These are phyloP conservation scores for Anas bahamensis DNA, from an alignment of 2,797 vertebrate species.

Conservation along the genomic window DNA sequence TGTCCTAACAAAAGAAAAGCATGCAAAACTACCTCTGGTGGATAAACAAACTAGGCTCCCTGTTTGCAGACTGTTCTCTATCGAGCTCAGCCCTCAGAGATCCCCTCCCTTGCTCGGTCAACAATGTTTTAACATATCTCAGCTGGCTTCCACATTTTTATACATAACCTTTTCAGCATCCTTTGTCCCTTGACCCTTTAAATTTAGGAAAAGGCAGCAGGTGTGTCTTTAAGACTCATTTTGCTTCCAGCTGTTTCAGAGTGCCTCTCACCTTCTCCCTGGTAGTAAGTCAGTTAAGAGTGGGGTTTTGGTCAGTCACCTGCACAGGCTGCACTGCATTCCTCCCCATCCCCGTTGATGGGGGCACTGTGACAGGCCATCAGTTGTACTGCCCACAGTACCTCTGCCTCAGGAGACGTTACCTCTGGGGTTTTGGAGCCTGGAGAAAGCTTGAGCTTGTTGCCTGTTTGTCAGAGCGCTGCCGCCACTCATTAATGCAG, in stretches of 20 bases:
- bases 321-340: neutral
- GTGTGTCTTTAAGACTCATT: neutral
- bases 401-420: neutral
- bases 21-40: slow-evolving; percentile 37
- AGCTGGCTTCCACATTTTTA: neutral
- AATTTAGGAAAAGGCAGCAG: neutral
- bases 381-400: neutral
- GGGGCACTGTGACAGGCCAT: neutral
- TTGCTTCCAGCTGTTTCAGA: neutral
- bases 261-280: neutral
- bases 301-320: accelerated
- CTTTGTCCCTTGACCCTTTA: neutral
- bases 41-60: slow-evolving; percentile 36
- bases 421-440: neutral
- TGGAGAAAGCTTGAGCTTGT: neutral
- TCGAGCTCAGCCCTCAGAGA: neutral
- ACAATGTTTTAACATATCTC: neutral
- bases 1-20: slow-evolving; percentile 60
- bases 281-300: neutral
- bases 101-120: neutral
- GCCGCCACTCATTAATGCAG: neutral
- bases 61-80: slow-evolving; percentile 38
- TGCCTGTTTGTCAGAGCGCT: neutral
- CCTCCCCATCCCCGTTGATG: neutral
- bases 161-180: neutral